Conservation (phyloP, 2,888 invertebrate species). For the Charanyca ferruginea region DNA sequence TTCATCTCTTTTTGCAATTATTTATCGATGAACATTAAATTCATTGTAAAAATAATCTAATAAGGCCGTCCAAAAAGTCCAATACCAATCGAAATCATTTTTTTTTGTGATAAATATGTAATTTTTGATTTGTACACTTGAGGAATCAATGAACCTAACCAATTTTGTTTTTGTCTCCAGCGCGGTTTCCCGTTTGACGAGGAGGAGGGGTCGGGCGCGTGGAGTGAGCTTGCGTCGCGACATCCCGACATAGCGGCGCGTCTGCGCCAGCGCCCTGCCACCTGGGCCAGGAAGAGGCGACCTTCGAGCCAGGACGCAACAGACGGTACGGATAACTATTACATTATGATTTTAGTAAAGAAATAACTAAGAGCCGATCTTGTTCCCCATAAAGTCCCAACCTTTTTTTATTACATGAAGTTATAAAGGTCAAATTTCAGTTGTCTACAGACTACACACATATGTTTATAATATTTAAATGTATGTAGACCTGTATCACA, state of each 20-base stretch:
- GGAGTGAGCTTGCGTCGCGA: constrained; percentile 93
- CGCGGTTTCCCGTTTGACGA: constrained; percentile 94
- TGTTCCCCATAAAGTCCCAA: not conserved
- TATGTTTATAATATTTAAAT: constrained; percentile 8
- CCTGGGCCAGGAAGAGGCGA: constrained; percentile 87
- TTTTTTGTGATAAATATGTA: not conserved
- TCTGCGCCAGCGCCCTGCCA: constrained; percentile 89
- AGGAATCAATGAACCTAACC: constrained; percentile 12
- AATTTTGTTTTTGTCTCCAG: constrained; percentile 76
- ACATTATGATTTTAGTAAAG: constrained; percentile 4
- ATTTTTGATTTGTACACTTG: not conserved
- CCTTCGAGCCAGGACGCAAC: constrained; percentile 87
- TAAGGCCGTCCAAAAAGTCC: not conserved
- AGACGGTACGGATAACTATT: constrained; percentile 76
- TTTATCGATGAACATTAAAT: not conserved
- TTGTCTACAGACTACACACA: constrained; percentile 19
- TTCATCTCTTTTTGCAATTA: no score
- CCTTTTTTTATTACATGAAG: not conserved
- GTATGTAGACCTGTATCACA: constrained; percentile 30
- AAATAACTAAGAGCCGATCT: not conserved
- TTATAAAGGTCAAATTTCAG: constrained; percentile 28
- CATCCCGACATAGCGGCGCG: constrained; percentile 95
- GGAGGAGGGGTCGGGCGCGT: constrained; percentile 90
- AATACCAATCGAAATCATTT: not conserved
- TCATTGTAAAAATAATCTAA: not conserved